Evolutionary conservation across 2,888 invertebrate species (phyloP).

Genomic region (Muscina levida): DNA sequence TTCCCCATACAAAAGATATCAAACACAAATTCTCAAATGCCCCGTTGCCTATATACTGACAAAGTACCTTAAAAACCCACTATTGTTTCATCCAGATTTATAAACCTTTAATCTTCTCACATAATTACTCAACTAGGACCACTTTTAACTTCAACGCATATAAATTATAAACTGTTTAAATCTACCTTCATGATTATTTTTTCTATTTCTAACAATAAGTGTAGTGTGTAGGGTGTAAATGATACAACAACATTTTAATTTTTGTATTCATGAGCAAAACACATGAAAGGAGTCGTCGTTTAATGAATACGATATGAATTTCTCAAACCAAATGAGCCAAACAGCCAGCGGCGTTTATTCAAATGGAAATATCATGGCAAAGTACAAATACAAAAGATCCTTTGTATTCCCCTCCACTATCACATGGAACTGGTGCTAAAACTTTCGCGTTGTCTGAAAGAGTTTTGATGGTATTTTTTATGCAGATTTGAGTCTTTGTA

Average conservation of each 20-base stretch:
- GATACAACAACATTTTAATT: too few relatives aligned
- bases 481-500: conserved; percentile 46
- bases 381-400: not conserved
- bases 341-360: conserved; percentile 40
- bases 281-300: conserved; percentile 23
- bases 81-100: too few relatives aligned
- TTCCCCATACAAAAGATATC: too few relatives aligned
- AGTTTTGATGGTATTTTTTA: conserved; percentile 54
- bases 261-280: not conserved
- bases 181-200: too few relatives aligned
- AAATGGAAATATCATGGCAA: conserved; percentile 15
- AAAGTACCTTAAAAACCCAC: too few relatives aligned
- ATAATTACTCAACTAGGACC: too few relatives aligned
- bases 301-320: conserved; percentile 1
- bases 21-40: too few relatives aligned
- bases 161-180: too few relatives aligned
- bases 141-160: too few relatives aligned
- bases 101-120: too few relatives aligned
- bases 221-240: conserved; percentile 5
- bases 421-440: not conserved
- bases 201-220: too few relatives aligned
- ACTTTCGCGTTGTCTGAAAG: conserved; percentile 23
- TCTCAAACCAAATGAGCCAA: conserved; percentile 2
- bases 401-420: not conserved
- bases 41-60: too few relatives aligned